Percentiles rank a stretch among this genome's conserved stretches.
Evolutionary conservation across 2,113 vertebrate species (phyloP).

Genomic region (Oncorhynchus gorbuscha): DNA sequence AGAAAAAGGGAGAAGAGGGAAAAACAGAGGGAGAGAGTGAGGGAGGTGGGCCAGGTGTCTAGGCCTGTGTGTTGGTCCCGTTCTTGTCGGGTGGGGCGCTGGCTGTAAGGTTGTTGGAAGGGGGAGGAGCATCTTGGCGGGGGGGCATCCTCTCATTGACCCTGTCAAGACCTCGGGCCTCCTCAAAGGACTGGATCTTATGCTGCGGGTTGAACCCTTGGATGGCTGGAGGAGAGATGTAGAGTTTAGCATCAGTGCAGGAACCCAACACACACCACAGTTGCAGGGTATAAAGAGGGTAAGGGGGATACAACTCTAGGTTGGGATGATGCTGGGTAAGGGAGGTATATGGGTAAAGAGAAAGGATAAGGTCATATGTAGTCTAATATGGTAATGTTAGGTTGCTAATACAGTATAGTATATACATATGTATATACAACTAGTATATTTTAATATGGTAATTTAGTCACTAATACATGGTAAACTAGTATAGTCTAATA

Average conservation of each 20-base stretch:
- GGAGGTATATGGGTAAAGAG: not conserved
- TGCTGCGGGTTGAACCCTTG: slow-evolving; percentile 98
- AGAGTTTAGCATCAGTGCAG: not conserved
- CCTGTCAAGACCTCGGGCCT: slow-evolving; percentile 96
- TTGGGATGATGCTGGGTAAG: not conserved
- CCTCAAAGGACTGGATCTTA: slow-evolving; percentile 99
- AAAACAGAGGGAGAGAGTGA: not conserved
- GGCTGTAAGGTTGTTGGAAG: slow-evolving; percentile 71
- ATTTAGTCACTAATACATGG: too few species aligned
- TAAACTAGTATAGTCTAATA: too few species aligned
- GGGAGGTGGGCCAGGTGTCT: slow-evolving; percentile 28
- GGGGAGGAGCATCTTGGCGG: slow-evolving; percentile 80
- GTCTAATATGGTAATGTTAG: too few species aligned
- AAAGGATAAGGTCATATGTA: not conserved
- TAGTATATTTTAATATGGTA: not conserved
- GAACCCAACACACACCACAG: not conserved
- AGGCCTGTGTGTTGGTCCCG: slow-evolving; percentile 79
- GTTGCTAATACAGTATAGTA: too few species aligned
- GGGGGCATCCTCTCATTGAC: slow-evolving; percentile 99
- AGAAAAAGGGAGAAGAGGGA: not conserved
- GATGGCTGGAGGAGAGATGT: slow-evolving; percentile 77
- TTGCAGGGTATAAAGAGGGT: not conserved
- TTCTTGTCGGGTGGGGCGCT: slow-evolving; percentile 78
- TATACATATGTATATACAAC: too few species aligned
- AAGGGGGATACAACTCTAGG: too few species aligned